Percentiles rank a stretch among this genome's conserved stretches.
Conservation (phyloP, 2,888 invertebrate genomes). For the Euzetes globulus region DNA sequence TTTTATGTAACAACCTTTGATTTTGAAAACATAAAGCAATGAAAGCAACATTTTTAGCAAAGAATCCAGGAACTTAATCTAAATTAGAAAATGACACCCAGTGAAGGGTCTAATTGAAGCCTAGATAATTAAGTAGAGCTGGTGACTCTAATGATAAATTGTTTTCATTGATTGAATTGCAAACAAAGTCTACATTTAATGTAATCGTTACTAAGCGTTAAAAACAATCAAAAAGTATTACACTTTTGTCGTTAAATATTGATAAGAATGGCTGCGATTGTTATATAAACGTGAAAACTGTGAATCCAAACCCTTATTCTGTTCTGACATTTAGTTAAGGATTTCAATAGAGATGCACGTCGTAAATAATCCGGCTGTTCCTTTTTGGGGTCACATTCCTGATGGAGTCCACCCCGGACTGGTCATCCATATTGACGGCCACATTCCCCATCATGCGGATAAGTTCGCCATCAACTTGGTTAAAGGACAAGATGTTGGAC, state of each 20-base stretch:
- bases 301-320: background rate
- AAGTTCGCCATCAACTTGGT: conserved; percentile 14
- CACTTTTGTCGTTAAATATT: too few species aligned
- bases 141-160: background rate
- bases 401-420: conserved; percentile 5
- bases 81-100: too few species aligned
- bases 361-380: background rate
- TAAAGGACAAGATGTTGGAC: background rate
- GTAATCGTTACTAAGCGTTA: background rate
- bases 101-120: too few species aligned
- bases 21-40: too few species aligned
- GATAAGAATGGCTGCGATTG: background rate
- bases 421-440: background rate
- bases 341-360: conserved; percentile 9
- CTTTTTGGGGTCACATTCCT: conserved; percentile 13
- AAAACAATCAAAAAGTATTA: background rate
- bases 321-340: background rate
- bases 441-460: conserved; percentile 10
- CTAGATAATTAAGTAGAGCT: too few species aligned
- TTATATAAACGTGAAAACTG: background rate
- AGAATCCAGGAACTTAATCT: too few species aligned
- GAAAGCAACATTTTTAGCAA: too few species aligned
- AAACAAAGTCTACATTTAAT: background rate
- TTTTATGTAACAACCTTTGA: too few species aligned
- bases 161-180: background rate